Evolutionary conservation across 2,797 vertebrate species (phyloP).

Genomic region (Craterocephalus amniculus): DNA sequence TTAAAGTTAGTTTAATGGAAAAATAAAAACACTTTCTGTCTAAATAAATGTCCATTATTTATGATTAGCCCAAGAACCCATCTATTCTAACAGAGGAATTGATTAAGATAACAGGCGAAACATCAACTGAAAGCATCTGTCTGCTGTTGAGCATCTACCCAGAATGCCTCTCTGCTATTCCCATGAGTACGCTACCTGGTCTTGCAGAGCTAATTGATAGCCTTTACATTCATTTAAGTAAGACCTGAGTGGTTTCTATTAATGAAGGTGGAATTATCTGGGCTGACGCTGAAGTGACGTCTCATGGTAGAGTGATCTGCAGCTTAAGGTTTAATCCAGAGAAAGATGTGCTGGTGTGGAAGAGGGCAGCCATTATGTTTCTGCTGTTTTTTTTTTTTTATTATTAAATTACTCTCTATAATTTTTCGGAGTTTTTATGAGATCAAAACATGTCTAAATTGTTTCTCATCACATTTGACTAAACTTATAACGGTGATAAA

Average conservation of each 20-base stretch:
- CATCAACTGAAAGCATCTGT: conserved; percentile 27
- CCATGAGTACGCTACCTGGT: conserved; percentile 60
- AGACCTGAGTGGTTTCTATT: conserved; percentile 80
- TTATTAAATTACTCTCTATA: conserved; percentile 53
- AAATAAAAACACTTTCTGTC: conserved; percentile 13
- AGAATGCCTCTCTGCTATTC: conserved; percentile 43
- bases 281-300: conserved; percentile 73
- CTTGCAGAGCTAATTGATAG: conserved; percentile 79
- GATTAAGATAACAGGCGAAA: conserved; percentile 23
- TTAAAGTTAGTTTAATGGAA: background rate
- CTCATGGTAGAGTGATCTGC: conserved; percentile 68
- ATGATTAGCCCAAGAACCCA: conserved; percentile 4
- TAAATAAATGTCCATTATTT: conserved; percentile 33
- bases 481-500: conserved; percentile 42
- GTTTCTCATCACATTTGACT: conserved; percentile 38
- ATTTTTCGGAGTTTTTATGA: conserved; percentile 28
- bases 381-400: conserved; percentile 60
- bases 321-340: conserved; percentile 55
- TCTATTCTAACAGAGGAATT: conserved; percentile 14
- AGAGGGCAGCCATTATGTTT: conserved; percentile 51
- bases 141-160: conserved; percentile 44
- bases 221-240: conserved; percentile 77
- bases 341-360: conserved; percentile 46
- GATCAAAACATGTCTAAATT: conserved; percentile 33
- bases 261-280: conserved; percentile 76